Evolutionary conservation across 1,140 invertebrate genomes (phyloP), one percentile per base, ranked within the genome.

Genomic region (Pogonus chalceus): DNA sequence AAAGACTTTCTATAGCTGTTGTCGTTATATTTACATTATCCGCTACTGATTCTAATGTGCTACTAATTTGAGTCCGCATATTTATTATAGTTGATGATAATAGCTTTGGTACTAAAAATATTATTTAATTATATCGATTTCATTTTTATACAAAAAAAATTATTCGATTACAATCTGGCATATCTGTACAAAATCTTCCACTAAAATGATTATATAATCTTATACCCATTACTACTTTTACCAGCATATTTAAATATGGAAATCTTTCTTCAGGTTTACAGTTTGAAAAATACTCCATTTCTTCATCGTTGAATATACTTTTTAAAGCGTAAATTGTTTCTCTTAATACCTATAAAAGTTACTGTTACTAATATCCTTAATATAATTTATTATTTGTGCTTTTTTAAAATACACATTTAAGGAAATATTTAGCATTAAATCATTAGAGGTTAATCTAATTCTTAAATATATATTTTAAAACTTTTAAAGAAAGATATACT

Each of bases 271-370:
- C 57, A 54, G 74, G 74, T 1, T 76, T 72, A 35, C 82, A 62
- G 12, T 72, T 66, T 26, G 83, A 72, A 58, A 86, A 88, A 2
- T 77, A 70, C 39, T 75, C 75, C 12, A 88, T 63, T 60, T 89
- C 87, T 1, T 79, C 77, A 49, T 79, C 72, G 2, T 81, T 78
- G 61, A 87, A 84, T 4, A 89, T 78, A 65, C 85, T 88, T 61
- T 85, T 82, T 14, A 88, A 65, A 0, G 85, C 83, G 26, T 79
- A 75, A 54, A 78, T 71, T 2, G 76, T 78, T 67, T 84, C 80
- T 66, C 74, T 72, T 56, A 73, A 65, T 2, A 75, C 75, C 75
- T 78, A 56, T 2, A 62, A 50, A 10, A 54, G 18, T 50, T n/a
- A n/a, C n/a, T n/a, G n/a, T n/a, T n/a, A n/a, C n/a, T n/a, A n/a